A percentile compares a stretch with the other conserved stretches of the same genome.
Conservation (phyloP, 2,888 invertebrate species). For the Leptopilina drosophilae region DNA sequence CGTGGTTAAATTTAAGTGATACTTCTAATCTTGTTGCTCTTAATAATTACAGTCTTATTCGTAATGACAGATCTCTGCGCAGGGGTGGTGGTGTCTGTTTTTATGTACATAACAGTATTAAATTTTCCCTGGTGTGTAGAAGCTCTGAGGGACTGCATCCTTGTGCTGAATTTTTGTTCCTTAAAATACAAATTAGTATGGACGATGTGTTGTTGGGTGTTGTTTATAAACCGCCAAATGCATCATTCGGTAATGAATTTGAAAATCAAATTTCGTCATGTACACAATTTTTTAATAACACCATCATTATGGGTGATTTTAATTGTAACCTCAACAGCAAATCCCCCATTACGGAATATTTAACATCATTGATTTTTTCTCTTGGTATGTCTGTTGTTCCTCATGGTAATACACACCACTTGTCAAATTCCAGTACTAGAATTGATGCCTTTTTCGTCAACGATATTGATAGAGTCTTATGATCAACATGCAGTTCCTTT, state of each 20-base stretch:
- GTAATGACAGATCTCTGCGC: not conserved
- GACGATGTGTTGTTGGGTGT: not conserved
- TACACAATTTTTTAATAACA: not conserved
- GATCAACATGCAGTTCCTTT: too few species aligned
- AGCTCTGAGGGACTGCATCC: not conserved
- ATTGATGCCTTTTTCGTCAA: too few species aligned
- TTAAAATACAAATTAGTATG: not conserved
- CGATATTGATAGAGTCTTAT: too few species aligned
- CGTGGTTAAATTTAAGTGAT: not conserved
- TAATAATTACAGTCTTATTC: not conserved
- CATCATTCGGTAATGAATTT: not conserved
- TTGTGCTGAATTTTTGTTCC: not conserved
- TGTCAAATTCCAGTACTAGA: not conserved
- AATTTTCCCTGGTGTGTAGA: not conserved
- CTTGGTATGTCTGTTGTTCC: too few species aligned
- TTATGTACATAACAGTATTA: not conserved
- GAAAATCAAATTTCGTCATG: not conserved
- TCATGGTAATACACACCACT: not conserved
- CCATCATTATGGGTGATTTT: not conserved
- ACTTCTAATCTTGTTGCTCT: not conserved
- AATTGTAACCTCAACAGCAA: not conserved
- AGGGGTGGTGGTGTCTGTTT: not conserved
- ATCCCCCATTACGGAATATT: not conserved
- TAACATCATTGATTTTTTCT: not conserved
- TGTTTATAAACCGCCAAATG: not conserved